Evolutionary conservation across 2,113 vertebrate species (phyloP).

Genomic region (Ellobius talpinus): DNA sequence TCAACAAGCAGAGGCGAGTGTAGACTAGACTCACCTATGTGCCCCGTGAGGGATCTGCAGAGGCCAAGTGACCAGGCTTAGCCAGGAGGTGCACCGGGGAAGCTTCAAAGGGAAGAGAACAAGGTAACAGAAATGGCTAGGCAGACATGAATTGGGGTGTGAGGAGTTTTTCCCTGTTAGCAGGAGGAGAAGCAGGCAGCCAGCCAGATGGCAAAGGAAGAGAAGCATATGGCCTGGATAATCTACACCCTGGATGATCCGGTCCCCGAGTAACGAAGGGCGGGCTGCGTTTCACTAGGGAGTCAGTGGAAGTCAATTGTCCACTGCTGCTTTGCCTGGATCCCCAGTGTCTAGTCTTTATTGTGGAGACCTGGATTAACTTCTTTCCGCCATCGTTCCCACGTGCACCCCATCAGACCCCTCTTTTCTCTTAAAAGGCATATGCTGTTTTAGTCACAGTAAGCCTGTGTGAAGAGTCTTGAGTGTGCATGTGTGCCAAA

Average conservation of each 20-base stretch:
- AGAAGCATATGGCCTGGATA: constrained; percentile 75
- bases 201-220: constrained; percentile 72
- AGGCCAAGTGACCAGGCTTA: background rate
- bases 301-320: constrained; percentile 57
- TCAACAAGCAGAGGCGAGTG: background rate
- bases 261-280: constrained; percentile 39
- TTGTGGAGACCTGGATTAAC: constrained; percentile 69
- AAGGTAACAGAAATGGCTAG: constrained; percentile 27
- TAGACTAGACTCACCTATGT: constrained; percentile 7
- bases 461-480: background rate
- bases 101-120: background rate
- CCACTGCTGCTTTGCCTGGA: constrained; percentile 10
- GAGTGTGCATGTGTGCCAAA: background rate
- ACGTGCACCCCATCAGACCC: background rate
- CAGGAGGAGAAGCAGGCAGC: constrained; percentile 61
- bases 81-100: background rate
- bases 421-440: constrained; percentile 45
- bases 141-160: constrained; percentile 52
- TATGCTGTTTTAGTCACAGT: background rate
- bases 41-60: background rate
- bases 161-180: constrained; percentile 57
- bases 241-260: constrained; percentile 64
- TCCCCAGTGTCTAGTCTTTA: constrained; percentile 64
- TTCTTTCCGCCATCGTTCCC: constrained; percentile 31
- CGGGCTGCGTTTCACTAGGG: constrained; percentile 44